Conservation (phyloP, 2,113 vertebrate genomes). For the Xiphophorus maculatus region DNA sequence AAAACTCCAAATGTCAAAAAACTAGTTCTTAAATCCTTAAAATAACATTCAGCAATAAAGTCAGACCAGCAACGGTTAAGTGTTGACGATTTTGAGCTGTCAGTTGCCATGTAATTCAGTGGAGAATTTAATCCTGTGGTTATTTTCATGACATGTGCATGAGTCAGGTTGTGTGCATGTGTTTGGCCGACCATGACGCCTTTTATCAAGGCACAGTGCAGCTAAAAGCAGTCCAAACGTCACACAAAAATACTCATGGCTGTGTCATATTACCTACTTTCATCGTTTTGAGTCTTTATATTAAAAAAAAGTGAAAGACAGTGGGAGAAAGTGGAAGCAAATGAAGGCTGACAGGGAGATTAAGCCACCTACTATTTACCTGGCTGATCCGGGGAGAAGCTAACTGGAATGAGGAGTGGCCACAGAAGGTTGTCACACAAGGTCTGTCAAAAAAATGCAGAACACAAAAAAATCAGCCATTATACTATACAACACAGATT, state of each 20-base stretch:
- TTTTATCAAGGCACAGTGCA: conserved; percentile 8
- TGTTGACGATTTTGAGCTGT: conserved; percentile 26
- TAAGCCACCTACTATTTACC: conserved; percentile 13
- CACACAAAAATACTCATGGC: background rate
- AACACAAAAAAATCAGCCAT: background rate
- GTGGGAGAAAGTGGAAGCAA: background rate
- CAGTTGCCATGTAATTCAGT: conserved; percentile 36
- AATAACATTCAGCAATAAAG: background rate
- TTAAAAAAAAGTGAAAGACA: background rate
- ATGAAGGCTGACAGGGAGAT: conserved; percentile 19
- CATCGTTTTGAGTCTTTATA: background rate
- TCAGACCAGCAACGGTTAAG: background rate
- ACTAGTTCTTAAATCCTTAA: background rate
- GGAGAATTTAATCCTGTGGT: conserved; percentile 17
- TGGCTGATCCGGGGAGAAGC: conserved; percentile 18
- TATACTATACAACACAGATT: fast-evolving
- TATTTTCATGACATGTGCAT: conserved; percentile 47
- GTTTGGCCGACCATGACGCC: conserved; percentile 8
- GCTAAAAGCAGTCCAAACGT: conserved; percentile 17
- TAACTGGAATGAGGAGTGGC: conserved; percentile 68
- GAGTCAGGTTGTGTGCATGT: conserved; percentile 30
- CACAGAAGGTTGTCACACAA: conserved; percentile 31
- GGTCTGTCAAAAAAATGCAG: conserved; percentile 9
- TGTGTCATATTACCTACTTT: background rate
- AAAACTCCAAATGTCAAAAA: background rate